phyloP scores from a whole-genome alignment of 2,797 vertebrate species.

The Arnoldichthys spilopterus region DNA sequence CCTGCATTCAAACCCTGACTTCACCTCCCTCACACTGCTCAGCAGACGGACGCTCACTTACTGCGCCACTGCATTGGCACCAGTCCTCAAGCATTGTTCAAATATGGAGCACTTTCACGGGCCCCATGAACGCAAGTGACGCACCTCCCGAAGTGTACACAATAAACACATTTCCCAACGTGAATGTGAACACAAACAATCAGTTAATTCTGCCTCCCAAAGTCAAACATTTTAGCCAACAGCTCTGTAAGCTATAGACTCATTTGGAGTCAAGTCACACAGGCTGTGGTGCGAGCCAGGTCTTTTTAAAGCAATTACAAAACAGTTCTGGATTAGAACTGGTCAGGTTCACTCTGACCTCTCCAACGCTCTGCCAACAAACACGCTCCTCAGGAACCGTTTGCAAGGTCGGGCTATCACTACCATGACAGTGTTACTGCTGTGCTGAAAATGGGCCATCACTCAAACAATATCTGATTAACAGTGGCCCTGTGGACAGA shows the following conservation, averaged over 20 bases:
- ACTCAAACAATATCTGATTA: not conserved
- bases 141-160: not conserved
- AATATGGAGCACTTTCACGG: not conserved
- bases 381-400: no score
- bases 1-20: not conserved
- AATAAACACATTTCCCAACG: not conserved
- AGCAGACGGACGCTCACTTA: not conserved
- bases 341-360: not conserved
- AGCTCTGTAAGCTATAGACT: not conserved
- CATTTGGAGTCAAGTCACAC: not conserved
- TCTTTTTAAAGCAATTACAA: not conserved
- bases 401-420: no score
- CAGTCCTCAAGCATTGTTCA: no score
- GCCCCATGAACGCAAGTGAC: not conserved
- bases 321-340: not conserved
- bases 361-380: no score
- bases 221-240: not conserved
- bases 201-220: not conserved
- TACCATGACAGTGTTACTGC: not conserved
- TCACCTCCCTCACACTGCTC: not conserved
- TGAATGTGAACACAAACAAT: not conserved
- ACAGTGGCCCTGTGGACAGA: not conserved
- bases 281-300: not conserved
- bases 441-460: not conserved
- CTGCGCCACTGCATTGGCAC: slow-evolving; percentile 13